A percentile compares a stretch with the other conserved stretches of the same genome.
phyloP scores from a whole-genome alignment of 2,797 vertebrate species.

The Spinibarbus caldwelli region DNA sequence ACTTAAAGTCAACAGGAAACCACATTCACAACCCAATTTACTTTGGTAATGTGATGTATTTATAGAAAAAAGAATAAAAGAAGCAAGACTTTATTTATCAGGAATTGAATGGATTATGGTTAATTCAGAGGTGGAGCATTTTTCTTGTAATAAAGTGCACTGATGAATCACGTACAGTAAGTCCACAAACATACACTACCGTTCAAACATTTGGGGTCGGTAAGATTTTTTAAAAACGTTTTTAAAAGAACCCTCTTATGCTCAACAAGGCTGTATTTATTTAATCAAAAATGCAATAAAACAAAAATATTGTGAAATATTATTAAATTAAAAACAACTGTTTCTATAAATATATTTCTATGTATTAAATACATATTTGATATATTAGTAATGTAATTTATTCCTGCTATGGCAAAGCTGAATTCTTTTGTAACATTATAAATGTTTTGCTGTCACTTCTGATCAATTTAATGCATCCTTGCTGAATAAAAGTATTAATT shows the following conservation, averaged over 20 bases:
- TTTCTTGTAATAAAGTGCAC: not conserved
- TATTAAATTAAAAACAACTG: not conserved
- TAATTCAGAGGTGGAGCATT: not conserved
- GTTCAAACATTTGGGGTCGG: not conserved
- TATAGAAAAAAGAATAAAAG: not conserved
- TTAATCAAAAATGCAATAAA: not conserved
- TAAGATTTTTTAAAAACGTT: not conserved
- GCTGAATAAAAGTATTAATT: not conserved
- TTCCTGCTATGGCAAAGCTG: too few species aligned
- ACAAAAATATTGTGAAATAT: not conserved
- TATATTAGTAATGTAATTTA: too few species aligned
- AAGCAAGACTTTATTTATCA: not conserved
- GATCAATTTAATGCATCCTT: not conserved
- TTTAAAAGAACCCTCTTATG: not conserved
- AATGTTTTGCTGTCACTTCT: not conserved
- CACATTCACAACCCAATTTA: not conserved
- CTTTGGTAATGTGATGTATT: not conserved
- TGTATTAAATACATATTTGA: not conserved
- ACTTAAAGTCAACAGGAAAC: constrained; percentile 1
- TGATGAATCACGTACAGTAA: not conserved
- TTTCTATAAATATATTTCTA: not conserved
- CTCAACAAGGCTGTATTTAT: not conserved
- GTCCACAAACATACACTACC: not conserved
- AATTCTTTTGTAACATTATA: not conserved
- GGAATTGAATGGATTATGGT: not conserved